These are phyloP conservation scores for Drosophila jambulina DNA, from an alignment of 1,140 invertebrate species.

Conservation along the genomic window DNA sequence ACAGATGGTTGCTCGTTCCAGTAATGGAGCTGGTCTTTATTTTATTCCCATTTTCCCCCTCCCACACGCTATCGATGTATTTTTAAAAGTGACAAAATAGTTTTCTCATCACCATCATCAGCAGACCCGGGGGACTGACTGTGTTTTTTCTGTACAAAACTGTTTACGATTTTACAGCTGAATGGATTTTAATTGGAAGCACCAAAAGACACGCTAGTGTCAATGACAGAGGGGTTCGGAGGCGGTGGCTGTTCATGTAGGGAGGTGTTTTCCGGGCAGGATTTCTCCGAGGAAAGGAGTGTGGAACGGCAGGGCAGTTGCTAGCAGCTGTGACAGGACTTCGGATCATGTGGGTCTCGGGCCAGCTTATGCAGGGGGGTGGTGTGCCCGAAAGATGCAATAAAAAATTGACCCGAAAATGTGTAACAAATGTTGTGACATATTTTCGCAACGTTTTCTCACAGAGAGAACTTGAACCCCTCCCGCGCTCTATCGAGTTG, in stretches of 20 bases:
- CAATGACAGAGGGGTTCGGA: conserved; percentile 56
- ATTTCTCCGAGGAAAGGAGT: conserved; percentile 2
- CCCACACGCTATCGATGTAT: conserved; percentile 6
- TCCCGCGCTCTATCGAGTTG: conserved; percentile 18
- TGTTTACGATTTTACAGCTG: conserved; percentile 81
- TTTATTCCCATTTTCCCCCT: conserved; percentile 12
- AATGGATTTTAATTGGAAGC: conserved; percentile 80
- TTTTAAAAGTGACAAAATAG: conserved; percentile 34
- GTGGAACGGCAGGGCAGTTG: conserved; percentile 27
- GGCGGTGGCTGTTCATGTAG: neutral
- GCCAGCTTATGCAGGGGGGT: conserved; percentile 32
- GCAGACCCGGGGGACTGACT: conserved; percentile 16
- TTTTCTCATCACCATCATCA: conserved; percentile 39
- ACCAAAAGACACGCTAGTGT: conserved; percentile 77
- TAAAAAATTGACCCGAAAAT: conserved; percentile 84
- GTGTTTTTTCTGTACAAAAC: conserved; percentile 43
- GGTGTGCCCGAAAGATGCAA: conserved; percentile 50
- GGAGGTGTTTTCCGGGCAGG: neutral
- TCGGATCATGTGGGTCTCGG: conserved; percentile 47
- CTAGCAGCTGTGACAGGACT: conserved; percentile 64
- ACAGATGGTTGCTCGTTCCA: neutral
- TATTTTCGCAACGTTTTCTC: conserved; percentile 74
- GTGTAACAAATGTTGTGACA: conserved; percentile 84
- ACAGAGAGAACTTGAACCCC: neutral
- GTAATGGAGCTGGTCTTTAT: conserved; percentile 11